These are phyloP conservation scores for Bergia puertoricense DNA, from an alignment of 92 coral and sea anemone species.

Conservation along the genomic window DNA sequence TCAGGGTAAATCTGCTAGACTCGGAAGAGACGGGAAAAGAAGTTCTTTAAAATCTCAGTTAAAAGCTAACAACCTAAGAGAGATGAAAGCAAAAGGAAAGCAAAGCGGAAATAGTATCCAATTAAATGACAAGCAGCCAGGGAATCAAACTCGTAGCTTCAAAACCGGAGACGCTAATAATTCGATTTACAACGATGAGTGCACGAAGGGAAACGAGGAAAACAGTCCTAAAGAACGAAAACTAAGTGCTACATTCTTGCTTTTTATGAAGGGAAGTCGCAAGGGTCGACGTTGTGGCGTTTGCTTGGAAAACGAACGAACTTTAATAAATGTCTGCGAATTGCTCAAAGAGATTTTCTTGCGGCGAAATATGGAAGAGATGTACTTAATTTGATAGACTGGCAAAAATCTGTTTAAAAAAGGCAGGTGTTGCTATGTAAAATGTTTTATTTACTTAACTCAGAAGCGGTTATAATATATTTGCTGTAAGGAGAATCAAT, in stretches of 20 bases:
- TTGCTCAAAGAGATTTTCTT: slow-evolving; percentile 83
- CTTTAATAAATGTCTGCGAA: slow-evolving; percentile 74
- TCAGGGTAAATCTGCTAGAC: slow-evolving; percentile 27
- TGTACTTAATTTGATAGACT: slow-evolving; percentile 73
- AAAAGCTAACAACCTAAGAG: not conserved
- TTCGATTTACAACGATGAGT: not conserved
- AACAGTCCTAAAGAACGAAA: slow-evolving; percentile 45
- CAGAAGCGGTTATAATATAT: slow-evolving; percentile 25
- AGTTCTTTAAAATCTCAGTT: not conserved
- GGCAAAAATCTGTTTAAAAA: not conserved
- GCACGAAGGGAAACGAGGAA: slow-evolving; percentile 17
- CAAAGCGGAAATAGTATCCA: slow-evolving; percentile 5
- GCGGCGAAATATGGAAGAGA: slow-evolving; percentile 89
- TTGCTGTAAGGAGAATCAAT: not conserved
- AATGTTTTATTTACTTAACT: slow-evolving; percentile 24
- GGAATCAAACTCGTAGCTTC: not conserved
- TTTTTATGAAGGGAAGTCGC: slow-evolving; percentile 67
- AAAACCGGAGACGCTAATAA: not conserved
- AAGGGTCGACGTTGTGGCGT: slow-evolving; percentile 75
- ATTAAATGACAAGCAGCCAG: not conserved
- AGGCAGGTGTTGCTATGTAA: slow-evolving; percentile 24
- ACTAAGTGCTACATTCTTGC: slow-evolving; percentile 62
- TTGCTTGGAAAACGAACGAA: slow-evolving; percentile 75
- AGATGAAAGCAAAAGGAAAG: not conserved
- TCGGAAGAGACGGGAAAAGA: slow-evolving; percentile 3